Conservation (phyloP, 2,797 vertebrate species). For the Galagoides demidoff region DNA sequence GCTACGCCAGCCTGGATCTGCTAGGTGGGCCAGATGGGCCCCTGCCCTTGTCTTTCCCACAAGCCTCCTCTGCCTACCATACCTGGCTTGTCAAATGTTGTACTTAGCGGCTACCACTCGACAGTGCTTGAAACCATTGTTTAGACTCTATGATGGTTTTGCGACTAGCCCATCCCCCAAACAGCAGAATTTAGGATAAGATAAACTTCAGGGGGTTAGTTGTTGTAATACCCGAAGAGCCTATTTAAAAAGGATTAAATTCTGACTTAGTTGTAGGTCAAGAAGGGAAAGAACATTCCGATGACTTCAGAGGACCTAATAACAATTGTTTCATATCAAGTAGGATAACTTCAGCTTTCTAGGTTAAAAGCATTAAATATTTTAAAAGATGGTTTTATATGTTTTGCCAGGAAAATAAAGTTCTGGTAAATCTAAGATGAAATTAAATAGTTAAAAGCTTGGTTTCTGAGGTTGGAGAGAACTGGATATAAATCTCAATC, state of each 20-base stretch:
- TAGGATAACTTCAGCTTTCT: not conserved
- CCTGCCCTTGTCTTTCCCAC: not conserved
- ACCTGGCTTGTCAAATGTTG: not conserved
- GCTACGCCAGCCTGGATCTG: not conserved
- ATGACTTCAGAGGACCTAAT: not conserved
- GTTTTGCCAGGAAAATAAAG: constrained; percentile 42
- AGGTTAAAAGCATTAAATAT: not conserved
- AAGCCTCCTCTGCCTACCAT: not conserved
- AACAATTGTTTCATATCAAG: not conserved
- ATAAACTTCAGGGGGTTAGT: not conserved
- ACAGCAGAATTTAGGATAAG: not conserved
- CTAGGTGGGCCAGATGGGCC: not conserved
- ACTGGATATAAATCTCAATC: not conserved
- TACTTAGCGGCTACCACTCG: not conserved
- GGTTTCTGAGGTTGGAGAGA: constrained; percentile 42
- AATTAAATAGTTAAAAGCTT: constrained; percentile 21
- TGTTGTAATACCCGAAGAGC: not conserved
- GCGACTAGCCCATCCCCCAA: not conserved
- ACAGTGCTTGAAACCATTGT: not conserved
- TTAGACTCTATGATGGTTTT: not conserved
- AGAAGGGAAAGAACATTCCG: not conserved
- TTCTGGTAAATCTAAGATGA: not conserved
- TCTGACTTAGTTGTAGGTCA: not conserved
- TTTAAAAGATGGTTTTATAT: not conserved
- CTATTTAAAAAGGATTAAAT: not conserved